Evolutionary conservation across 2,113 vertebrate species (phyloP).

Genomic region (Coreoperca whiteheadi): DNA sequence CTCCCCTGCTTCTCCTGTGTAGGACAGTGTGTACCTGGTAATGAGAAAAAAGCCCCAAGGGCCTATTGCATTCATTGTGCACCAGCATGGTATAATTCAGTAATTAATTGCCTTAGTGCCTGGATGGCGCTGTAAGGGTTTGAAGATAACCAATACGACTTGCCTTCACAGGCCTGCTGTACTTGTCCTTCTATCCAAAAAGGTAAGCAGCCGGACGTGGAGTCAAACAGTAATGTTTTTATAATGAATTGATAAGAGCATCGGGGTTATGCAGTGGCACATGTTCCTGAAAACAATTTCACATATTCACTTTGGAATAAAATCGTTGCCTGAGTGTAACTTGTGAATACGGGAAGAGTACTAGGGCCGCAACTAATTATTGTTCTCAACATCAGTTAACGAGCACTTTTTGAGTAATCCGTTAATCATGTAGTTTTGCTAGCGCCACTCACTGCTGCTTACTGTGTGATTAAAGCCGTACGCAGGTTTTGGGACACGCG

Average conservation of each 20-base stretch:
- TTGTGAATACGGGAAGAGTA: background rate
- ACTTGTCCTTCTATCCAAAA: background rate
- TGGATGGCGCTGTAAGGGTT: slow-evolving; percentile 61
- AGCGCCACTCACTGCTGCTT: no score
- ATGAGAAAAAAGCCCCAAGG: slow-evolving; percentile 73
- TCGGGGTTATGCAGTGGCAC: background rate
- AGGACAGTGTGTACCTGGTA: slow-evolving; percentile 75
- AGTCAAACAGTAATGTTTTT: slow-evolving; percentile 36
- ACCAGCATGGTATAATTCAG: slow-evolving; percentile 68
- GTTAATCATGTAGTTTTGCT: background rate
- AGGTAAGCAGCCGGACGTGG: background rate
- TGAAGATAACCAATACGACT: slow-evolving; percentile 66
- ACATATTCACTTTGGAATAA: background rate
- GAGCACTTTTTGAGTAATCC: background rate
- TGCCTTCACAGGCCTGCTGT: slow-evolving; percentile 17
- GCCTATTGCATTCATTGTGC: slow-evolving; percentile 60
- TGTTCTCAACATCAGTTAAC: background rate
- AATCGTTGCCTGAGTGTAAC: background rate
- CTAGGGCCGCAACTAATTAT: background rate
- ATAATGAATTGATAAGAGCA: slow-evolving; percentile 34
- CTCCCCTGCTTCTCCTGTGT: slow-evolving; percentile 44
- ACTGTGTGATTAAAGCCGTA: no score
- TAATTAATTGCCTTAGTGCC: slow-evolving; percentile 76
- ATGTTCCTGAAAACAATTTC: background rate
- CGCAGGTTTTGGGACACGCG: no score